These are phyloP conservation scores for Dichetophora obliterata DNA, from an alignment of 2,888 invertebrate genomes.

Conservation along the genomic window DNA sequence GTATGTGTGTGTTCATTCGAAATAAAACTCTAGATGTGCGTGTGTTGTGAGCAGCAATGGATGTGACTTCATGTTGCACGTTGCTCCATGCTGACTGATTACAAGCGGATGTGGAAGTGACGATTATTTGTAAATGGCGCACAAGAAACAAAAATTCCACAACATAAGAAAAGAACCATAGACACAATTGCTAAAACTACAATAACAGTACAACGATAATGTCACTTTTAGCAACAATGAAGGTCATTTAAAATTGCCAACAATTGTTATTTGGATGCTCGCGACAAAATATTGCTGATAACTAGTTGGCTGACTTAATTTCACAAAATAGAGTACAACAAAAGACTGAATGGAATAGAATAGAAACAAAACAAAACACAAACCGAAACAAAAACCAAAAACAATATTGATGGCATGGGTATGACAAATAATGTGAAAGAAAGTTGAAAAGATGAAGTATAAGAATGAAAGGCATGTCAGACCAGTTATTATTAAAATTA, in stretches of 20 bases:
- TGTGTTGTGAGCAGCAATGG: neutral
- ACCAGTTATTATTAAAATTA: conserved; percentile 14
- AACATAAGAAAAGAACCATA: neutral
- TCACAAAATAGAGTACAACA: neutral
- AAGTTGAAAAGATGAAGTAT: conserved; percentile 25
- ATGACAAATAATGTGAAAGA: neutral
- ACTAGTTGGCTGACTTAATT: conserved; percentile 19
- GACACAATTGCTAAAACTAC: neutral
- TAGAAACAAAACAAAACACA: neutral
- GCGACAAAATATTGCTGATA: conserved; percentile 16
- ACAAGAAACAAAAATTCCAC: neutral
- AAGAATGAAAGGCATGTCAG: neutral
- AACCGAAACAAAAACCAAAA: neutral
- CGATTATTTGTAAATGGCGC: conserved; percentile 30
- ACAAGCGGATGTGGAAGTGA: conserved; percentile 31
- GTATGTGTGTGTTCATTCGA: neutral
- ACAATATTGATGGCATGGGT: neutral
- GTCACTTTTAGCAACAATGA: conserved; percentile 3
- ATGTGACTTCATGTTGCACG: conserved; percentile 17
- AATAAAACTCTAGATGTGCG: neutral
- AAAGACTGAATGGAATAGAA: neutral
- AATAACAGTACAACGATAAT: neutral
- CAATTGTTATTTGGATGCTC: neutral
- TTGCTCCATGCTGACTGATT: conserved; percentile 29
- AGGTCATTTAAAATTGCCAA: conserved; percentile 23